These are phyloP conservation scores for Zeuzera pyrina DNA, from an alignment of 2,888 invertebrate genomes.

Conservation along the genomic window DNA sequence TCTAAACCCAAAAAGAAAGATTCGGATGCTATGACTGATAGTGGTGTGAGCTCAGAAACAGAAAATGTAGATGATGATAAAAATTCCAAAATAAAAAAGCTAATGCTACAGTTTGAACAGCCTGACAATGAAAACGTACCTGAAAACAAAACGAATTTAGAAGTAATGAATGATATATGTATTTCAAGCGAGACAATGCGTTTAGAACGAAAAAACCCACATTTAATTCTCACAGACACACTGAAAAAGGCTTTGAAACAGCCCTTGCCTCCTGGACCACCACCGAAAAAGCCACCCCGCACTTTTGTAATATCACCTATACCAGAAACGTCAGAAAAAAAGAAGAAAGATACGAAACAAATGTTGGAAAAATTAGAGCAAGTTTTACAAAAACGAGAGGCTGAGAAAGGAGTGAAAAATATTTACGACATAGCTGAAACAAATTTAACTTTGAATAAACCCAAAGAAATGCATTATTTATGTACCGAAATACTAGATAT, in stretches of 20 bases:
- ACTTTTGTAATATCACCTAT: constrained; percentile 60
- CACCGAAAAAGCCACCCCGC: constrained; percentile 84
- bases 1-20: constrained; percentile 47
- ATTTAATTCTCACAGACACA: constrained; percentile 69
- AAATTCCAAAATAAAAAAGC: constrained; percentile 34
- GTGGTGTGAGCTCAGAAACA: constrained; percentile 66
- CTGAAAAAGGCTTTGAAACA: constrained; percentile 77
- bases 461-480: constrained; percentile 63
- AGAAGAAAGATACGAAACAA: constrained; percentile 70
- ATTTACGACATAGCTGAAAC: constrained; percentile 34
- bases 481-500: constrained; percentile 65
- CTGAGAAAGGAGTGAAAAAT: constrained; percentile 47
- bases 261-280: constrained; percentile 79
- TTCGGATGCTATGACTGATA: constrained; percentile 58
- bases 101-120: constrained; percentile 36
- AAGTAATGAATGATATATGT: constrained; percentile 41
- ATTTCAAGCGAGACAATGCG: constrained; percentile 58
- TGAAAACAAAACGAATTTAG: constrained; percentile 33
- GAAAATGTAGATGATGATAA: constrained; percentile 62
- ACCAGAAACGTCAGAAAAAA: constrained; percentile 32
- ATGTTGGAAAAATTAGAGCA: constrained; percentile 78
- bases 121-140: constrained; percentile 1
- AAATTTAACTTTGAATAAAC: constrained; percentile 32
- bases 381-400: constrained; percentile 64
- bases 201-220: constrained; percentile 57